A percentile compares a stretch with the other conserved stretches of the same genome.
phyloP scores from a whole-genome alignment of 2,113 vertebrate species.

The Pseudopipra pipra region DNA sequence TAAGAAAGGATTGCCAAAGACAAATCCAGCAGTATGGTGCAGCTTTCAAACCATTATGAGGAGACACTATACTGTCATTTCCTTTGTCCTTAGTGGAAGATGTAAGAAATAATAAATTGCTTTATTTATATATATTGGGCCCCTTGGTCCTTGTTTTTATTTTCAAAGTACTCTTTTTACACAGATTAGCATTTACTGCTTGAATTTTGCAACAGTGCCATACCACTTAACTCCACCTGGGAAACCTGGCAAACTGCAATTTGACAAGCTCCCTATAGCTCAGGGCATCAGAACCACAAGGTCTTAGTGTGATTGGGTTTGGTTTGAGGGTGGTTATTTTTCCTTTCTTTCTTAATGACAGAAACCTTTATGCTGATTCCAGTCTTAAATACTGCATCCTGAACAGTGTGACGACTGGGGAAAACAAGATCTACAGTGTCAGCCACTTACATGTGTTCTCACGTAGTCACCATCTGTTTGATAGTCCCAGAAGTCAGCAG shows the following conservation, averaged over 20 bases:
- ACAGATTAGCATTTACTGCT: background rate
- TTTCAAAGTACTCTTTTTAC: background rate
- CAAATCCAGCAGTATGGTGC: background rate
- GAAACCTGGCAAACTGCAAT: background rate
- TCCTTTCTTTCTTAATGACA: background rate
- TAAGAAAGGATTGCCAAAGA: background rate
- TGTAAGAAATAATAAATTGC: background rate
- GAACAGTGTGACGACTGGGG: background rate
- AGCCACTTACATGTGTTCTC: slow-evolving; percentile 51
- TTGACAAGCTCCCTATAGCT: background rate
- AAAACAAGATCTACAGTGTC: slow-evolving; percentile 47
- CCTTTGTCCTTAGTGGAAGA: background rate
- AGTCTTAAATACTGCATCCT: background rate
- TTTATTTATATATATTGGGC: background rate
- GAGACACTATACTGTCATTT: background rate
- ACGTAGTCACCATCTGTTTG: slow-evolving; percentile 36
- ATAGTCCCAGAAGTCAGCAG: slow-evolving; percentile 49
- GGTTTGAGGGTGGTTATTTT: background rate
- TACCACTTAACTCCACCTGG: background rate
- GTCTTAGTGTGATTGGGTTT: background rate
- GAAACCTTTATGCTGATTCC: background rate
- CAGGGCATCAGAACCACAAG: background rate
- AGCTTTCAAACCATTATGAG: background rate
- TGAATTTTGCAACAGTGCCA: background rate
- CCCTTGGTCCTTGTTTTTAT: background rate